Evolutionary conservation across 1,140 invertebrate genomes (phyloP), one percentile per base, ranked within the genome.

Genomic region (Portunus trituberculatus): DNA sequence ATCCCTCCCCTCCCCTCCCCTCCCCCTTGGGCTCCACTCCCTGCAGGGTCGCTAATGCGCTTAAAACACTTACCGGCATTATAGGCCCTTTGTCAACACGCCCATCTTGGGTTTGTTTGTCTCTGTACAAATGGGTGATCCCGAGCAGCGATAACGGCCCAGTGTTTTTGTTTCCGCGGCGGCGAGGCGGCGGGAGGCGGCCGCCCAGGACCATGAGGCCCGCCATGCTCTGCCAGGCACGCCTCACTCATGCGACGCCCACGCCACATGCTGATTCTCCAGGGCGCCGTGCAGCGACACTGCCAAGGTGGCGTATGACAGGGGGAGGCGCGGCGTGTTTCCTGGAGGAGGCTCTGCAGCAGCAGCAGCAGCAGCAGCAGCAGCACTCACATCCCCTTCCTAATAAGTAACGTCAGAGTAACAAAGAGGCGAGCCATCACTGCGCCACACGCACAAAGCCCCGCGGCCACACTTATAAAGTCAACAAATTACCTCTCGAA

Each of bases 51-150:
- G 76, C 90, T 95, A 95, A 95, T 95, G 94, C 94, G 90, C 94
- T 95, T 95, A 95, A 39, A 95, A 95, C 90, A 92, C 94, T 95
- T 95, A 95, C 94, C 59, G 94, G 94, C 67, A 91, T 95, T 87
- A 95, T 91, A 91, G 94, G 94, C 87, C 94, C 94, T 92, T 91
- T 95, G 94, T 95, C 94, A 95, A 83, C 67, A 86, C 94, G 76
- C 46, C 29, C 84, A 92, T 91, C 91, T 95, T 59, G 86, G 76
- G 28, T 95, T 87, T 95, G 94, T 95, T 87, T 95, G 94, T 95
- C 89, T 83, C 93, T 52, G 86, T 92, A 95, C 94, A 95, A 91
- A 59, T 83, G 90, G 67, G 76, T 76, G 89, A 67, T 48, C 45
- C 92, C 12, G 25, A 46, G 76, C 14, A 0, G 25, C 29, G 83